phyloP scores from a whole-genome alignment of 2,113 vertebrate genomes.

The Calidris pygmaea region DNA sequence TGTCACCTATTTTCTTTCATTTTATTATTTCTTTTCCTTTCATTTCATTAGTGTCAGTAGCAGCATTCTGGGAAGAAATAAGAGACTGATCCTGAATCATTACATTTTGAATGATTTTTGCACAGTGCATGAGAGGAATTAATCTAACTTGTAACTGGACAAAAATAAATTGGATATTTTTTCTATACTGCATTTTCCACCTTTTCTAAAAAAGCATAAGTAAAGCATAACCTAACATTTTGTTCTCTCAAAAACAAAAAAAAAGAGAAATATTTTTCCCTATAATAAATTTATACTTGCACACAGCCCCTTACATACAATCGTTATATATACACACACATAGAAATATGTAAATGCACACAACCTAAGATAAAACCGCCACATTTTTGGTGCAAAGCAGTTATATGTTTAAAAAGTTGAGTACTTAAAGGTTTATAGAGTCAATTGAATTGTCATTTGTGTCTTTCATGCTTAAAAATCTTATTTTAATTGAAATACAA shows the following conservation, averaged over 20 bases:
- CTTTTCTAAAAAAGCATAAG: not conserved
- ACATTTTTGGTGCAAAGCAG: not conserved
- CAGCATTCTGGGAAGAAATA: not conserved
- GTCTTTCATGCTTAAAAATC: not conserved
- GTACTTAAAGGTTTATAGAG: not conserved
- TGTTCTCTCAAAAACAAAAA: not conserved
- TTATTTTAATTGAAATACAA: not conserved
- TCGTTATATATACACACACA: not conserved
- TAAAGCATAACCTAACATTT: not conserved
- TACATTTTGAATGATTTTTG: not conserved
- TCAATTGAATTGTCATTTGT: not conserved
- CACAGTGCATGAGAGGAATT: not conserved
- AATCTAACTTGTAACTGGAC: not conserved
- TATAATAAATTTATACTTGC: not conserved
- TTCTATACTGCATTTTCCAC: not conserved
- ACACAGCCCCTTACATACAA: fast-evolving
- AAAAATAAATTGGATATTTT: not conserved
- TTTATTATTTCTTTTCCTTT: not conserved
- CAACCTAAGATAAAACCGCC: not conserved
- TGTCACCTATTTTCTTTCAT: not conserved
- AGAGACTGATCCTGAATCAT: not conserved
- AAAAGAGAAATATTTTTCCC: not conserved
- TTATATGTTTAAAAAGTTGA: not conserved
- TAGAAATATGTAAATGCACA: not conserved
- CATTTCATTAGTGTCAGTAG: not conserved